A percentile compares a stretch with the other conserved stretches of the same genome.
phyloP scores from a whole-genome alignment of 2,113 vertebrate species.

The Ammodytes dubius region DNA sequence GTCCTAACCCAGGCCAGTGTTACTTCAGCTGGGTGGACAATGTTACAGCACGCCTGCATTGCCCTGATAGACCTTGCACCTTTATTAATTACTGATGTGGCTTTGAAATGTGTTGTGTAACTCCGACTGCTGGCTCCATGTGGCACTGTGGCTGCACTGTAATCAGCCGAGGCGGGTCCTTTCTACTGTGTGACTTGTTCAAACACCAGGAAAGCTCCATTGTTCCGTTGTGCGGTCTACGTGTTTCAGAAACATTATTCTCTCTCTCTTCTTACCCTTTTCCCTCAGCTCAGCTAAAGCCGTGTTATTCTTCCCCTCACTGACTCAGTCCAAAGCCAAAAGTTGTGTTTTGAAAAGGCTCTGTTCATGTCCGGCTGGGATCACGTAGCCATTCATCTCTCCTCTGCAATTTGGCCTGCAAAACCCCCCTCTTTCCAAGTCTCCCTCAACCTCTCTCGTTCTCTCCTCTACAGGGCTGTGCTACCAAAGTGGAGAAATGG shows the following conservation, averaged over 20 bases:
- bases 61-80: constrained; percentile 21
- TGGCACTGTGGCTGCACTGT: constrained; percentile 8
- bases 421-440: background rate
- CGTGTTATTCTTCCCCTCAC: constrained; percentile 70
- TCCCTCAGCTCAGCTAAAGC: constrained; percentile 39
- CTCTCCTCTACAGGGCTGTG: constrained; percentile 87
- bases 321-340: constrained; percentile 64
- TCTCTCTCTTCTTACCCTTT: background rate
- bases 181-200: constrained; percentile 43
- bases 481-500: constrained; percentile 89
- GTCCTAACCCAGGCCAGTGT: constrained; percentile 1
- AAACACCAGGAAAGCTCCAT: constrained; percentile 41
- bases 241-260: constrained; percentile 46
- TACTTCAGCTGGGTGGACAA: background rate
- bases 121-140: constrained; percentile 36
- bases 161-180: constrained; percentile 53
- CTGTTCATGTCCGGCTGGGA: constrained; percentile 61
- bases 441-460: constrained; percentile 31
- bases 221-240: constrained; percentile 62
- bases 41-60: constrained; percentile 3
- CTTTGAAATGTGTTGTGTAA: constrained; percentile 28
- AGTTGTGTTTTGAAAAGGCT: constrained; percentile 72
- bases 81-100: constrained; percentile 15
- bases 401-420: background rate
- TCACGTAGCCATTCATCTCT: constrained; percentile 56